Evolutionary conservation across 2,797 vertebrate species (phyloP).

Genomic region (Paguma larvata): DNA sequence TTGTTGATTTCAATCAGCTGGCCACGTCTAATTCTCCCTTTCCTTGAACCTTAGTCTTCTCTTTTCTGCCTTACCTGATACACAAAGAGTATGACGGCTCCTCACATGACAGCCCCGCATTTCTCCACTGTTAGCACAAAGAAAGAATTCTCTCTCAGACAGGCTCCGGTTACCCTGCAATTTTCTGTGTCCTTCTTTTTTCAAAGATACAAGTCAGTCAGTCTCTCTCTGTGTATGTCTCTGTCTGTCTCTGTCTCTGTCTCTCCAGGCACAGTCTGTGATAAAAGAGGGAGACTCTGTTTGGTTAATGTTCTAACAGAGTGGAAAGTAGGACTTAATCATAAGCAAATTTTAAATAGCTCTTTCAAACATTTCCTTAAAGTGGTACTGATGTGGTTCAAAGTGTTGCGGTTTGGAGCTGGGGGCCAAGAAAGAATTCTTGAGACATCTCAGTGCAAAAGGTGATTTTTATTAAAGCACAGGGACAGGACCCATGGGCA

Average conservation of each 20-base stretch:
- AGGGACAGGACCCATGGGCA: no score
- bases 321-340: not conserved
- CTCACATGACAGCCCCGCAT: slow-evolving; percentile 5
- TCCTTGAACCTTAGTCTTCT: slow-evolving; percentile 21
- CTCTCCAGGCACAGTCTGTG: not conserved
- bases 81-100: slow-evolving; percentile 26
- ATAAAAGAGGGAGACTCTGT: slow-evolving; percentile 31
- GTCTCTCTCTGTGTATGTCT: not conserved
- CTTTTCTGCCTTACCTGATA: slow-evolving; percentile 63
- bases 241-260: no score
- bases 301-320: not conserved
- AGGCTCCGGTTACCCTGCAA: slow-evolving; percentile 36
- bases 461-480: no score
- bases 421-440: no score
- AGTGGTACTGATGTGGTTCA: not conserved
- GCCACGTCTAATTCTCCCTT: slow-evolving; percentile 43
- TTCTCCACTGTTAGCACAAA: slow-evolving; percentile 58
- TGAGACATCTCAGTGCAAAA: no score
- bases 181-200: slow-evolving; percentile 51
- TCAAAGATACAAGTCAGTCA: slow-evolving; percentile 24
- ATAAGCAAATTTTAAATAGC: slow-evolving; percentile 2
- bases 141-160: slow-evolving; percentile 63
- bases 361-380: slow-evolving; percentile 3
- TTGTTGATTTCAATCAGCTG: slow-evolving; percentile 67
- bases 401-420: no score